Conservation (phyloP, 2,113 vertebrate genomes). For the Bagarius yarrelli region DNA sequence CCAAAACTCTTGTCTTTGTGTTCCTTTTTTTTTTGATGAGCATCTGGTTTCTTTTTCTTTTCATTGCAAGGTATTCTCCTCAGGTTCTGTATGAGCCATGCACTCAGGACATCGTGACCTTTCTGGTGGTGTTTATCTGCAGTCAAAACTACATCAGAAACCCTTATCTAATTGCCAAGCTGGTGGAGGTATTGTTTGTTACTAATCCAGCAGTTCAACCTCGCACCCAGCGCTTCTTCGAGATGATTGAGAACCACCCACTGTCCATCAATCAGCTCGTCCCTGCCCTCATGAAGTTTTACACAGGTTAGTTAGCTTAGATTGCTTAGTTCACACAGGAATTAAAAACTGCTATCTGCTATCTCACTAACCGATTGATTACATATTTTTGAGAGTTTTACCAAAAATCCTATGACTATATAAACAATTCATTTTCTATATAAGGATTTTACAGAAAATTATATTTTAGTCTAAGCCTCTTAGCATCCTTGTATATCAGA, state of each 20-base stretch:
- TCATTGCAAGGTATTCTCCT: slow-evolving; percentile 84
- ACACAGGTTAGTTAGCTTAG: slow-evolving; percentile 79
- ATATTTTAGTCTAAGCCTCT: neutral
- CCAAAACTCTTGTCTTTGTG: neutral
- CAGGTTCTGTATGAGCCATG: slow-evolving; percentile 98
- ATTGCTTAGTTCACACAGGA: neutral
- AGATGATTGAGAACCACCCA: slow-evolving; percentile 98
- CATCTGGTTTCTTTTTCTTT: neutral
- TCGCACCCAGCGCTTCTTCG: slow-evolving; percentile 94
- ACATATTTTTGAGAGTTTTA: neutral
- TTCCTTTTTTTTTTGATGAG: neutral
- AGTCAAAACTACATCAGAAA: slow-evolving; percentile 99
- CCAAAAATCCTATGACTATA: neutral
- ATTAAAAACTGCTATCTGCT: neutral
- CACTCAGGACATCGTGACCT: slow-evolving; percentile 94
- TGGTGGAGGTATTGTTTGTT: slow-evolving; percentile 98
- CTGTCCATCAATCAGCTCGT: slow-evolving; percentile 90
- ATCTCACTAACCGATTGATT: neutral
- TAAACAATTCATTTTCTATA: neutral
- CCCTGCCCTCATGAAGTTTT: slow-evolving; percentile 99
- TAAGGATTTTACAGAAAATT: neutral
- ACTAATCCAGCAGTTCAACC: slow-evolving; percentile 97
- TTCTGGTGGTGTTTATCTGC: slow-evolving; percentile 96
- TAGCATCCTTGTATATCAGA: too few relatives aligned
- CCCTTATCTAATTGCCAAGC: slow-evolving; percentile 94